A percentile compares a stretch with the other conserved stretches of the same genome.
These are phyloP conservation scores for Myathropa florea DNA, from an alignment of 2,888 invertebrate genomes.

Conservation along the genomic window DNA sequence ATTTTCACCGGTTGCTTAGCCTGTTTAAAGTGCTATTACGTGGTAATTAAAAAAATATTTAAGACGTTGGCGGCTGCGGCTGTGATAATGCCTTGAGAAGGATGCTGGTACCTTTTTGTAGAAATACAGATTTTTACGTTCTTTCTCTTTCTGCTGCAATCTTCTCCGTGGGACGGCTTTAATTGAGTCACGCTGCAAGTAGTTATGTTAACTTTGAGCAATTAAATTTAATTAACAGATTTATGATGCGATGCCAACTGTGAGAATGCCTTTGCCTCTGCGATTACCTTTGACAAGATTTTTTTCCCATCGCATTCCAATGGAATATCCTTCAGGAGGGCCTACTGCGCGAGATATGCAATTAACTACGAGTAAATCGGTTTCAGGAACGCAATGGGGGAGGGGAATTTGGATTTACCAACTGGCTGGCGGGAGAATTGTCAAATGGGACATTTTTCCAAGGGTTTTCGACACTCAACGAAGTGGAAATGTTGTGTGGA, in stretches of 20 bases:
- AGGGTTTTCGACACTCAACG: neutral
- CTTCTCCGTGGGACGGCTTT: conserved; percentile 29
- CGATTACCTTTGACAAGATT: neutral
- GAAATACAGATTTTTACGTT: conserved; percentile 7
- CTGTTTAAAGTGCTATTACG: conserved; percentile 62
- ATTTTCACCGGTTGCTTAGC: conserved; percentile 67
- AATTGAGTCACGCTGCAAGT: conserved; percentile 52
- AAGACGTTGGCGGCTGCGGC: conserved; percentile 41
- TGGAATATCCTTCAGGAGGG: neutral
- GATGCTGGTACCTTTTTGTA: conserved; percentile 1
- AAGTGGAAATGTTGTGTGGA: neutral
- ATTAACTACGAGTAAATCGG: neutral
- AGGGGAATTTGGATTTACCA: neutral
- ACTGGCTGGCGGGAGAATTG: neutral
- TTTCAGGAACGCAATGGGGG: neutral
- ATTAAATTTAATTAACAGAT: conserved; percentile 65
- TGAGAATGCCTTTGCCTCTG: neutral
- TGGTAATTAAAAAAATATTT: conserved; percentile 66
- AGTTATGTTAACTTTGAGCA: conserved; percentile 60
- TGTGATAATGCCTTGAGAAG: conserved; percentile 3
- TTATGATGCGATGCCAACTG: conserved; percentile 21
- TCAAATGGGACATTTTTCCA: neutral
- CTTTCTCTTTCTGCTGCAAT: neutral
- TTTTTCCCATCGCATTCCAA: neutral
- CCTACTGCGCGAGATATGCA: neutral